Conservation (phyloP, 2,888 invertebrate species). For the Axea sp. region DNA sequence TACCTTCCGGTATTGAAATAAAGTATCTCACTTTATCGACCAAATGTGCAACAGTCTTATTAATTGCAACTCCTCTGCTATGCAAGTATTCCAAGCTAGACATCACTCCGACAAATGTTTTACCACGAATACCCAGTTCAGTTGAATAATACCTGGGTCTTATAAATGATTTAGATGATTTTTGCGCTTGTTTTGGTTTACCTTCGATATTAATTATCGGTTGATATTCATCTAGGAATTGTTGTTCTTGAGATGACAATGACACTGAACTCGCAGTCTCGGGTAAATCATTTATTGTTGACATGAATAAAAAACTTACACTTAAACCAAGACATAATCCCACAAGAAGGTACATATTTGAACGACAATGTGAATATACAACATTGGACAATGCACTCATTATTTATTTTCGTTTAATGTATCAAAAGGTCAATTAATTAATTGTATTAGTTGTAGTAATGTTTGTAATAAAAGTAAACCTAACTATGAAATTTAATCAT, state of each 20-base stretch:
- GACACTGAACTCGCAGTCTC: slow-evolving; percentile 61
- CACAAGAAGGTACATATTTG: slow-evolving; percentile 82
- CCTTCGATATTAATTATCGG: slow-evolving; percentile 79
- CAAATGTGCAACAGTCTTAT: slow-evolving; percentile 91
- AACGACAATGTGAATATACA: slow-evolving; percentile 74
- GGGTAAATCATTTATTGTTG: slow-evolving; percentile 78
- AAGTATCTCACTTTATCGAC: slow-evolving; percentile 92
- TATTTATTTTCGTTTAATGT: too few relatives aligned
- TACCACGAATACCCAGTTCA: slow-evolving; percentile 95
- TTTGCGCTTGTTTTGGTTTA: slow-evolving; percentile 79
- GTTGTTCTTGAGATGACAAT: slow-evolving; percentile 61
- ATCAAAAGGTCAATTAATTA: too few relatives aligned
- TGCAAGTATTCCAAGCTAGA: slow-evolving; percentile 87
- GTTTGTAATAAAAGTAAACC: too few relatives aligned
- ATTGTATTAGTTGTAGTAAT: too few relatives aligned
- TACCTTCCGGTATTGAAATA: slow-evolving; percentile 81
- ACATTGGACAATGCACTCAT: slow-evolving; percentile 72
- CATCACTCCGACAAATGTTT: slow-evolving; percentile 92
- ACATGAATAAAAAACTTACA: slow-evolving; percentile 81
- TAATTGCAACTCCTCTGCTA: slow-evolving; percentile 89
- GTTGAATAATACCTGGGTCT: slow-evolving; percentile 96
- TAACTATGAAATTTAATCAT: too few relatives aligned
- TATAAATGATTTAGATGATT: slow-evolving; percentile 83
- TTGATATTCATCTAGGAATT: slow-evolving; percentile 78
- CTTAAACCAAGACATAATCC: slow-evolving; percentile 82